Percentiles rank a stretch among this genome's conserved stretches.
Evolutionary conservation across 2,797 vertebrate species (phyloP).

Genomic region (Mus caroli): DNA sequence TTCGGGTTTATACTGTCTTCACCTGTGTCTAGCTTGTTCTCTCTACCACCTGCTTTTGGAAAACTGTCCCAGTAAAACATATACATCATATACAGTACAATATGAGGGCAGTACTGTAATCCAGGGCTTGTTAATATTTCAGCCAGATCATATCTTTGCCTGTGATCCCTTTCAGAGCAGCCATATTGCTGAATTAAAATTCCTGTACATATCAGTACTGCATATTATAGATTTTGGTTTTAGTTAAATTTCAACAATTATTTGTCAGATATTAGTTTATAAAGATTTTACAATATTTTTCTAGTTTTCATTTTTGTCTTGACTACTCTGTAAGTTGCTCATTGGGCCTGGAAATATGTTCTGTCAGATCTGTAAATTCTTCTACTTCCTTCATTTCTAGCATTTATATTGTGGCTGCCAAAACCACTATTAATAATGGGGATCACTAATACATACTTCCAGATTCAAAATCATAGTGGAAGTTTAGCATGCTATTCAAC

Average conservation of each 20-base stretch:
- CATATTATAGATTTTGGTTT: not conserved
- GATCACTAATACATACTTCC: not conserved
- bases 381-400: not conserved
- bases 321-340: not conserved
- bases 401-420: not conserved
- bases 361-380: not conserved
- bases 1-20: not conserved
- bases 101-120: not conserved
- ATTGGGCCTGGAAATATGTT: not conserved
- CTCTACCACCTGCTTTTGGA: not conserved
- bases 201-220: not conserved
- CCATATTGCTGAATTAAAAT: not conserved
- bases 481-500: not conserved
- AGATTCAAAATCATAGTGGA: not conserved
- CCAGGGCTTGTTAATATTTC: not conserved
- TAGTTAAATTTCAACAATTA: not conserved
- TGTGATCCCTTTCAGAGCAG: not conserved
- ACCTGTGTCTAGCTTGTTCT: not conserved
- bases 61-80: not conserved
- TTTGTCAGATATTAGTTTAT: not conserved
- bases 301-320: not conserved
- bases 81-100: not conserved
- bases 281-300: not conserved
- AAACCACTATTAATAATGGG: not conserved
- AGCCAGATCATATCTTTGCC: not conserved